Evolutionary conservation across 2,797 vertebrate genomes (phyloP).

Genomic region (Allobates femoralis): DNA sequence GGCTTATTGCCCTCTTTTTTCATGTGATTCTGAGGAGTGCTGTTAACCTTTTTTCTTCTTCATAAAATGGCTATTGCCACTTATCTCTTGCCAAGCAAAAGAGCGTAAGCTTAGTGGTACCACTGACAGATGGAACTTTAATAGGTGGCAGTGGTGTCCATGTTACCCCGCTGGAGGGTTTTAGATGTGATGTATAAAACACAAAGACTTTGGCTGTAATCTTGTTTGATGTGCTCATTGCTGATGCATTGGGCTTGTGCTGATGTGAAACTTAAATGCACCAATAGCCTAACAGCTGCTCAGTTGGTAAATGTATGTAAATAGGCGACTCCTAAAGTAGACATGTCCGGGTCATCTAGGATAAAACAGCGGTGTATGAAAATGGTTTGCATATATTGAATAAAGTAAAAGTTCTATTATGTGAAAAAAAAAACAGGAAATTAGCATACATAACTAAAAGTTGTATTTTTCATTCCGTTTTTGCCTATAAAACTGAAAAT

Average conservation of each 20-base stretch:
- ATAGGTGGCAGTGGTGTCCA: not conserved
- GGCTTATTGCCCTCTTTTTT: too few relatives aligned
- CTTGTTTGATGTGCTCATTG: not conserved
- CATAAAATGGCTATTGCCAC: too few relatives aligned
- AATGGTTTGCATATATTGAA: slow-evolving; percentile 9
- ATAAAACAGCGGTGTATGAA: slow-evolving; percentile 26
- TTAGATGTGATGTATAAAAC: not conserved
- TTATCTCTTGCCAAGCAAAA: not conserved
- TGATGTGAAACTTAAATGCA: not conserved
- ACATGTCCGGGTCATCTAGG: not conserved
- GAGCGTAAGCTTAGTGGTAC: not conserved
- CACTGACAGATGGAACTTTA: not conserved
- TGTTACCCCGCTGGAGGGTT: not conserved
- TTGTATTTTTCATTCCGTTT: slow-evolving; percentile 45
- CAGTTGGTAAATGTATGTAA: not conserved
- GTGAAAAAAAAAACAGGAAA: slow-evolving; percentile 1
- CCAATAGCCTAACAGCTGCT: not conserved
- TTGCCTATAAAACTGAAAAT: slow-evolving; percentile 53
- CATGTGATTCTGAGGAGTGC: too few relatives aligned
- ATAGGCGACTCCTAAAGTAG: not conserved
- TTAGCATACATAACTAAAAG: slow-evolving; percentile 45
- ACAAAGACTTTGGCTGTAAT: not conserved
- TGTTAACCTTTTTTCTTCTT: too few relatives aligned
- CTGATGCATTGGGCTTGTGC: not conserved
- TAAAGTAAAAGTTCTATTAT: slow-evolving; percentile 14